Evolutionary conservation across 2,797 vertebrate genomes (phyloP).

Genomic region (Catostomus latipinnis): DNA sequence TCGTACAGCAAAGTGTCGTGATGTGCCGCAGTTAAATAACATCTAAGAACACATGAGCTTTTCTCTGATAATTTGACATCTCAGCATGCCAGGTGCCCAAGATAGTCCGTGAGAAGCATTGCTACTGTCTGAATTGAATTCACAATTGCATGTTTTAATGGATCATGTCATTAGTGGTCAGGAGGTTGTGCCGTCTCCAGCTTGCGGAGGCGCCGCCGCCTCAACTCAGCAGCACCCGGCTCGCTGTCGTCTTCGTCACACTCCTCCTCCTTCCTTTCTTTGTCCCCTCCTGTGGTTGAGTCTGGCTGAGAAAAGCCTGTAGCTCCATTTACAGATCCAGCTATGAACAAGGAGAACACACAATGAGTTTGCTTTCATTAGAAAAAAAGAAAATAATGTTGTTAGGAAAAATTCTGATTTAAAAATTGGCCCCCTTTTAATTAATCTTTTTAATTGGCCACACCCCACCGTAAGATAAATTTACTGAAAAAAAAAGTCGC

Average conservation of each 20-base stretch:
- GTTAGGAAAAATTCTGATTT: too few species aligned
- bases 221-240: constrained; percentile 84
- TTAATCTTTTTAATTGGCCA: too few species aligned
- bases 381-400: too few species aligned
- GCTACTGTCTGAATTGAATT: constrained; percentile 50
- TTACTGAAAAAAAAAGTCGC: too few species aligned
- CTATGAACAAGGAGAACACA: constrained; percentile 47
- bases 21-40: constrained; percentile 44
- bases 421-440: neutral
- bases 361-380: neutral
- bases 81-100: constrained; percentile 39
- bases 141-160: constrained; percentile 1
- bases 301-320: constrained; percentile 70
- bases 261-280: constrained; percentile 58
- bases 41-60: constrained; percentile 37
- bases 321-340: constrained; percentile 61
- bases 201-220: constrained; percentile 89
- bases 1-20: constrained; percentile 14
- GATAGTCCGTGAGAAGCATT: constrained; percentile 34
- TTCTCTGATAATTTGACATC: constrained; percentile 34
- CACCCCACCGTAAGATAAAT: too few species aligned
- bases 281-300: constrained; percentile 62
- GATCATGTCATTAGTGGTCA: constrained; percentile 77
- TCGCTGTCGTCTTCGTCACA: constrained; percentile 77
- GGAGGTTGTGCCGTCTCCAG: constrained; percentile 80